A percentile compares a stretch with the other conserved stretches of the same genome.
These are phyloP conservation scores for Perca fluviatilis DNA, from an alignment of 2,113 vertebrate genomes.

Conservation along the genomic window DNA sequence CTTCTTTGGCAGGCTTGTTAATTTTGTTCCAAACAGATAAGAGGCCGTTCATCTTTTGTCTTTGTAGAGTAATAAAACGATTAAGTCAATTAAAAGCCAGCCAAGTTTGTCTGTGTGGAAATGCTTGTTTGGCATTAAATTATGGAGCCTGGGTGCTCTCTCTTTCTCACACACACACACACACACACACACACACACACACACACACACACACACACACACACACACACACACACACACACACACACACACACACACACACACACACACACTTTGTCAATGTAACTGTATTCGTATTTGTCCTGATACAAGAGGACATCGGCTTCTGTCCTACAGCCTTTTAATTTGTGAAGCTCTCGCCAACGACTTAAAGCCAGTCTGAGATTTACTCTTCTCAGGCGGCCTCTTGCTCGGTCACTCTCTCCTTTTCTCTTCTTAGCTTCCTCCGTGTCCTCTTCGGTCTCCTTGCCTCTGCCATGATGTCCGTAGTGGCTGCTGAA, in stretches of 20 bases:
- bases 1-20: slow-evolving; percentile 63
- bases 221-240: too few relatives aligned
- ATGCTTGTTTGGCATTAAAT: slow-evolving; percentile 60
- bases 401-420: too few relatives aligned
- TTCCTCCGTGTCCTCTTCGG: too few relatives aligned
- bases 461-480: too few relatives aligned
- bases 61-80: slow-evolving; percentile 76
- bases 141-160: slow-evolving; percentile 44
- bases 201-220: not conserved
- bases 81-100: slow-evolving; percentile 78
- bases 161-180: slow-evolving; percentile 5
- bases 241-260: not conserved
- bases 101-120: slow-evolving; percentile 58
- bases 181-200: too few relatives aligned
- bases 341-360: too few relatives aligned
- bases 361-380: too few relatives aligned
- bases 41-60: slow-evolving; percentile 76
- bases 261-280: slow-evolving; percentile 38
- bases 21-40: slow-evolving; percentile 75
- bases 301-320: slow-evolving; percentile 34
- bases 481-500: too few relatives aligned
- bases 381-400: too few relatives aligned
- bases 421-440: too few relatives aligned
- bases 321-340: too few relatives aligned
- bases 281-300: slow-evolving; percentile 24